phyloP scores from a whole-genome alignment of 2,888 invertebrate species.

The Andricus curvator region DNA sequence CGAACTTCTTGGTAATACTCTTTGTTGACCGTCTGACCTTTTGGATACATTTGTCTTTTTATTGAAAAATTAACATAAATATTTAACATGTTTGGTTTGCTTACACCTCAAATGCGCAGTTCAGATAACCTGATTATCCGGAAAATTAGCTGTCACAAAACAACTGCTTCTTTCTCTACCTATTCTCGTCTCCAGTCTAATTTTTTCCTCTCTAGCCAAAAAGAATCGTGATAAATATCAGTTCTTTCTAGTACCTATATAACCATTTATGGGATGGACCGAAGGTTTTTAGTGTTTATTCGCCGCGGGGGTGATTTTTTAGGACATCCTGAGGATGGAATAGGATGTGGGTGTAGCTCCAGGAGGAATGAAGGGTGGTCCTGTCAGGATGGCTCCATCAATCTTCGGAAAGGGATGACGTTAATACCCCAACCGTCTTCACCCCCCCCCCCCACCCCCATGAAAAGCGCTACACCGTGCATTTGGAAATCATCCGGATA shows the following conservation, averaged over 20 bases:
- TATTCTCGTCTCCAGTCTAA: not conserved
- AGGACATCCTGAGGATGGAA: not conserved
- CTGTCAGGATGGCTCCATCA: conserved; percentile 70
- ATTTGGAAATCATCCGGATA: conserved; percentile 7
- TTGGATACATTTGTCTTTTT: too few relatives aligned
- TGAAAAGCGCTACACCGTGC: conserved; percentile 14
- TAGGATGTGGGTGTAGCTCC: conserved; percentile 1
- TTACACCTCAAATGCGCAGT: not conserved
- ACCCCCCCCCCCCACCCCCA: not conserved
- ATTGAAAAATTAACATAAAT: too few relatives aligned
- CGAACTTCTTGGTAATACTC: too few relatives aligned
- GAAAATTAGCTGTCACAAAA: not conserved
- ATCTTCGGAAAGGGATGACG: conserved; percentile 75
- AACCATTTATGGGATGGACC: conserved; percentile 11
- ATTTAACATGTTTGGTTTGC: too few relatives aligned
- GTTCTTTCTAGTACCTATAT: not conserved
- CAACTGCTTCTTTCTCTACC: not conserved
- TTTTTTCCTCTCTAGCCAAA: not conserved
- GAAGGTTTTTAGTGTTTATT: not conserved
- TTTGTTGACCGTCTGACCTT: too few relatives aligned
- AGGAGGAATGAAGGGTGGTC: conserved; percentile 44
- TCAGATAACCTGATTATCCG: not conserved
- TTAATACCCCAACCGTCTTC: conserved; percentile 71
- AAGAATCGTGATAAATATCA: conserved; percentile 6
- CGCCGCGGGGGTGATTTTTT: not conserved